Percentiles rank a stretch among this genome's conserved stretches.
Evolutionary conservation across 1,140 invertebrate genomes (phyloP).

Genomic region (Cyclina sinensis): DNA sequence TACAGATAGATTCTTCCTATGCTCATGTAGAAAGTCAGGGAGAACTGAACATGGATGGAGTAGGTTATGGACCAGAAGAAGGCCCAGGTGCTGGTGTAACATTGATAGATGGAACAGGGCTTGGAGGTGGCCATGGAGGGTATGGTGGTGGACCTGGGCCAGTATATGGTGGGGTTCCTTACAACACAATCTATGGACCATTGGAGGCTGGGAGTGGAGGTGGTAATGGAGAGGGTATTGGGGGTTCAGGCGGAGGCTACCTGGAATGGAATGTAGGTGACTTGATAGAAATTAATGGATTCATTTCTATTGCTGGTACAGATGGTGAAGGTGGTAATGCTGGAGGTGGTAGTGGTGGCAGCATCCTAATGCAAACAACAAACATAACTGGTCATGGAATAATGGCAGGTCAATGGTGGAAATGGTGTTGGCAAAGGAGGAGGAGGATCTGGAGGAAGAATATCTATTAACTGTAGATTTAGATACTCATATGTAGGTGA

Average conservation of each 20-base stretch:
- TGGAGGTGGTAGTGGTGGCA: slow-evolving; percentile 80
- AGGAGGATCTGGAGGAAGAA: slow-evolving; percentile 79
- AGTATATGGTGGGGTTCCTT: slow-evolving; percentile 77
- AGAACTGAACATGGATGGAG: slow-evolving; percentile 75
- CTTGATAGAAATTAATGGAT: slow-evolving; percentile 77
- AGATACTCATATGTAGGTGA: slow-evolving; percentile 79
- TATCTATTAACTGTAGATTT: slow-evolving; percentile 77
- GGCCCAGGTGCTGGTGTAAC: slow-evolving; percentile 76
- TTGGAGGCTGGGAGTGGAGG: slow-evolving; percentile 77
- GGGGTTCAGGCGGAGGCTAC: slow-evolving; percentile 78
- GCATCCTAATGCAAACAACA: slow-evolving; percentile 74
- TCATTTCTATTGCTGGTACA: slow-evolving; percentile 72
- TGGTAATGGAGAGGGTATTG: slow-evolving; percentile 73
- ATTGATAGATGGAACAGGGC: slow-evolving; percentile 33
- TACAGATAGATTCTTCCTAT: slow-evolving; percentile 74
- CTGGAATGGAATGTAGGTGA: slow-evolving; percentile 77
- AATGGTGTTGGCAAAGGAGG: slow-evolving; percentile 75
- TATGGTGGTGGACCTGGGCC: slow-evolving; percentile 79
- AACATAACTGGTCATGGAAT: slow-evolving; percentile 81
- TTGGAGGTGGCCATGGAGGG: slow-evolving; percentile 77
- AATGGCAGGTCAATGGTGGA: slow-evolving; percentile 78
- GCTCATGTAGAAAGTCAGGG: slow-evolving; percentile 78
- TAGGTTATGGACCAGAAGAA: slow-evolving; percentile 66
- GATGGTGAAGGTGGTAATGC: slow-evolving; percentile 72
- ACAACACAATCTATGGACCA: slow-evolving; percentile 78